Evolutionary conservation across 2,113 vertebrate species (phyloP), one percentile per base, ranked within the genome.

Genomic region (Rhinopithecus roxellana): DNA sequence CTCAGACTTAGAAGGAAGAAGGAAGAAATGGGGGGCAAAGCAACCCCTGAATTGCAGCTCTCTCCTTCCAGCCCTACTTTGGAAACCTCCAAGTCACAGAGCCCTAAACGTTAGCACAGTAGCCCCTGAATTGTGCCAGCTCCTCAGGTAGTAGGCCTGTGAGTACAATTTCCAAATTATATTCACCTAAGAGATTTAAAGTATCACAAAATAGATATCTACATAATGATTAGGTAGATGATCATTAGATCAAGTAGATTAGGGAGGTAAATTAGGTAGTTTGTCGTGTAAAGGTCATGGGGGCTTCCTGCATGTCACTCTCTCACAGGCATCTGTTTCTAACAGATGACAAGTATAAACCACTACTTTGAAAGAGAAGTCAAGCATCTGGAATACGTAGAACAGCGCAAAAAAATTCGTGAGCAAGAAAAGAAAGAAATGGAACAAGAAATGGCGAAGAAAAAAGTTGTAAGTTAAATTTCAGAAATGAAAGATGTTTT

Each of bases 301-400:
- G 17, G 35, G 1, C 12, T n/a, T 84, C 83, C 2, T 6, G 38
- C 20, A 22, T n/a, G 32, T 11, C 4, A 61, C 50, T 25, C 20
- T 91, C 57, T 45, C 50, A 17, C 1, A 50, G 69, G 10, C 78
- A 35, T 93, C 70, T 98, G 43, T 97, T 79, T 90, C 98, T 64
- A 97, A 86, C 84, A 99, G 99, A 55, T 87, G 43, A 59, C 67
- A 3, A 98, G 80, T 0, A 8, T 99, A 87, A 98, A 96, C 79
- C 90, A 98, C 92, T 99, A 99, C 98, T 99, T 99, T 57, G 98
- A 99, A 92, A 98, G 98, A 98, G 99, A 99, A 98, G 98, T 99
- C 96, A 98, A 98, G 22, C 98, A 98, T 13, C 96, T 99, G 92
- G 98, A 98, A 32, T 98, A 99, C n/a, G 97, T 98, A 85, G 97